A percentile compares a stretch with the other conserved stretches of the same genome.
These are phyloP conservation scores for Euproctis similis DNA, from an alignment of 2,888 invertebrate species.

Conservation along the genomic window DNA sequence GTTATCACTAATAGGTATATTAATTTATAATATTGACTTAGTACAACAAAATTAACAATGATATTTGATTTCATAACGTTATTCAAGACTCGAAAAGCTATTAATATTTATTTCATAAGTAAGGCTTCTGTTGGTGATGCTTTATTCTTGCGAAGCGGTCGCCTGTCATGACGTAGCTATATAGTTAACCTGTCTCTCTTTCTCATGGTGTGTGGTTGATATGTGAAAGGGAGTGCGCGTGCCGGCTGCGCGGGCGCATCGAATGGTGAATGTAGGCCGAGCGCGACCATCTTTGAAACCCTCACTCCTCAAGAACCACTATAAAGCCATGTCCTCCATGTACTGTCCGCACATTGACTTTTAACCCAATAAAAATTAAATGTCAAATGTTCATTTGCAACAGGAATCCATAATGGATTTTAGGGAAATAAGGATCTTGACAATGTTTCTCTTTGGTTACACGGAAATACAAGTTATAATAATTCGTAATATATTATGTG, in stretches of 20 bases:
- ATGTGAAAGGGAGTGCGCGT: slow-evolving; percentile 48
- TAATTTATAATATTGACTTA: no score
- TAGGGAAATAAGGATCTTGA: no score
- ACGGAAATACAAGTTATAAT: no score
- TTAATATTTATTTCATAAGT: slow-evolving; percentile 18
- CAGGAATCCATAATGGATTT: no score
- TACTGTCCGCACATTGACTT: slow-evolving; percentile 1
- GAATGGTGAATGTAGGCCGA: slow-evolving; percentile 72
- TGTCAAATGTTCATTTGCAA: no score
- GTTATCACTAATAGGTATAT: no score
- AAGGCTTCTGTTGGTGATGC: slow-evolving; percentile 49
- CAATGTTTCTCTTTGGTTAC: no score
- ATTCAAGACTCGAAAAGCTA: no score
- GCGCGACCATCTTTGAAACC: slow-evolving; percentile 68
- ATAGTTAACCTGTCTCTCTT: slow-evolving; percentile 34
- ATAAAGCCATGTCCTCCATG: slow-evolving; percentile 52
- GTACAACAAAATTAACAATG: no score
- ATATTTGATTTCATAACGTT: no score
- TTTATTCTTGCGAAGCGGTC: slow-evolving; percentile 39
- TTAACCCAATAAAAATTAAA: no score
- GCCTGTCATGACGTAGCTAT: slow-evolving; percentile 41
- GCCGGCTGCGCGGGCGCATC: slow-evolving; percentile 53
- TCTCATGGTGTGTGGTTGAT: slow-evolving; percentile 13
- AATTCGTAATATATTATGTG: no score
- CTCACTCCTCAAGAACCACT: slow-evolving; percentile 52